Percentiles rank a stretch among this genome's conserved stretches.
Evolutionary conservation across 1,140 invertebrate genomes (phyloP).

Genomic region (Drosophila sp.): DNA sequence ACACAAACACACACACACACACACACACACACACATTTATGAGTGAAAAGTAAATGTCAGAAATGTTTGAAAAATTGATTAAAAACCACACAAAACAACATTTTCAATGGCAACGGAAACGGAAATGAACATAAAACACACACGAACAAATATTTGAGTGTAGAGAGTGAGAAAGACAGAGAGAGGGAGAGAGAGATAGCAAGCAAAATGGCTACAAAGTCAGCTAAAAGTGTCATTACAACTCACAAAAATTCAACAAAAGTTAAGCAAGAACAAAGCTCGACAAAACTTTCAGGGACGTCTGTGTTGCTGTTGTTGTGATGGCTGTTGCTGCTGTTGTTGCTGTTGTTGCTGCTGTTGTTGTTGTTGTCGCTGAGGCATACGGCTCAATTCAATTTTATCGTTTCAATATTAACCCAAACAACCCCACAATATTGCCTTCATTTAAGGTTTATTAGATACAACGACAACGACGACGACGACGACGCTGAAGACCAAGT

Average conservation of each 20-base stretch:
- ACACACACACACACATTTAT: conserved; percentile 2
- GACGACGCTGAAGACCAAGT: conserved; percentile 33
- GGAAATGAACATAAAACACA: conserved; percentile 52
- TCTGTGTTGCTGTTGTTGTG: conserved; percentile 37
- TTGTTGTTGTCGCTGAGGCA: conserved; percentile 49
- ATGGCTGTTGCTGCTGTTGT: conserved; percentile 32
- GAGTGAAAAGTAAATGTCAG: conserved; percentile 8
- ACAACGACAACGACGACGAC: conserved; percentile 73
- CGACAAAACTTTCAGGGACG: conserved; percentile 74
- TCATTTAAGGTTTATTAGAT: conserved; percentile 84
- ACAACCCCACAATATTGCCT: conserved; percentile 84
- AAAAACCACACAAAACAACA: conserved; percentile 59
- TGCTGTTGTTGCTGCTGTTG: conserved; percentile 30
- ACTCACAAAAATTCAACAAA: conserved; percentile 65
- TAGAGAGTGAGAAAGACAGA: background rate
- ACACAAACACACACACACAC: background rate
- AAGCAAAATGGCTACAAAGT: conserved; percentile 75
- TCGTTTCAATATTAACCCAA: conserved; percentile 84
- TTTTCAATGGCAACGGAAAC: conserved; percentile 63
- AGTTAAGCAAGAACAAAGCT: conserved; percentile 46
- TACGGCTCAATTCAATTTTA: conserved; percentile 83
- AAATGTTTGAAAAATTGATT: conserved; percentile 72
- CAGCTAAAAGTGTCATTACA: conserved; percentile 82
- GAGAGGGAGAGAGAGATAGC: background rate
- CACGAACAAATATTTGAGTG: background rate